Conservation (phyloP, 2,888 invertebrate genomes). For the Plagiodera versicolora region DNA sequence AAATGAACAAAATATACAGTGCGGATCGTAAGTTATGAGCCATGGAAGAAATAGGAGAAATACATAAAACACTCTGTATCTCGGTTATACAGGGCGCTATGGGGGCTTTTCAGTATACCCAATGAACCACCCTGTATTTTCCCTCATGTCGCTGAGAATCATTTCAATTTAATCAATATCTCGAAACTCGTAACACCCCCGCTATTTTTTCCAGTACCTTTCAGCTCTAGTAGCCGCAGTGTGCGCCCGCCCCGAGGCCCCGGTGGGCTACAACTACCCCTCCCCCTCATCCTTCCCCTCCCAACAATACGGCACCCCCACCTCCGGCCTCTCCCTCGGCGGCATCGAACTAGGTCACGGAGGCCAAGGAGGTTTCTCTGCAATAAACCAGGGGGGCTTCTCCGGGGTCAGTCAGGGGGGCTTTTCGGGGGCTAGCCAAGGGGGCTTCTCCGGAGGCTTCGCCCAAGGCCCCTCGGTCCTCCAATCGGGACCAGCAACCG, state of each 20-base stretch:
- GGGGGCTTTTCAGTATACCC: too few relatives aligned
- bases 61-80: too few relatives aligned
- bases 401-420: slow-evolving; percentile 6
- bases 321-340: slow-evolving; percentile 9
- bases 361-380: slow-evolving; percentile 1
- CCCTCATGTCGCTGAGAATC: too few relatives aligned
- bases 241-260: slow-evolving; percentile 65
- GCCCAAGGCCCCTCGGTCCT: slow-evolving; percentile 18
- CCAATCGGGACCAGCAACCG: slow-evolving; percentile 58
- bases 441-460: not conserved
- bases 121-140: too few relatives aligned
- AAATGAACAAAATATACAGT: too few relatives aligned
- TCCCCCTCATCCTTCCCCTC: slow-evolving; percentile 23
- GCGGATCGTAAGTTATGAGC: too few relatives aligned
- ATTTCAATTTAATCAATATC: too few relatives aligned
- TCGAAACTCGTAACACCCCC: too few relatives aligned
- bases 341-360: not conserved
- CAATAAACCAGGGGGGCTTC: slow-evolving; percentile 6
- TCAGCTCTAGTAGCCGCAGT: slow-evolving; percentile 60
- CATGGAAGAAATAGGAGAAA: too few relatives aligned
- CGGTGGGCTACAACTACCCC: slow-evolving; percentile 58
- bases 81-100: too few relatives aligned
- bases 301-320: slow-evolving; percentile 1
- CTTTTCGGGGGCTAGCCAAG: not conserved
- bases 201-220: slow-evolving; percentile 40